These are phyloP conservation scores for Mallotus villosus DNA, from an alignment of 2,797 vertebrate genomes.

Conservation along the genomic window DNA sequence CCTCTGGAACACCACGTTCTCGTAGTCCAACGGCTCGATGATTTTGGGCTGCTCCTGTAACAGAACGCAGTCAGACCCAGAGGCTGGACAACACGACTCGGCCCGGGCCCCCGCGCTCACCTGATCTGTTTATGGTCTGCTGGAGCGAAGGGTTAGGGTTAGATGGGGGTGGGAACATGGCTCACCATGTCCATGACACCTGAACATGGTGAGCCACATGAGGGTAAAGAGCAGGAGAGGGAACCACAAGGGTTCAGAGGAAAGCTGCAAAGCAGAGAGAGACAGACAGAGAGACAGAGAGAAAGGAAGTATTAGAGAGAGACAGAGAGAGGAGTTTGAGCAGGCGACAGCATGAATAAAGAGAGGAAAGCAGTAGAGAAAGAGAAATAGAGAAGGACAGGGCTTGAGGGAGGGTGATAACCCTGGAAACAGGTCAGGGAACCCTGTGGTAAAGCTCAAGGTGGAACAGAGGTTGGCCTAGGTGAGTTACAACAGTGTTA, in stretches of 20 bases:
- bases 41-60: conserved; percentile 92
- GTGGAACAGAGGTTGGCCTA: no score
- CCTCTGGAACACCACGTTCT: conserved; percentile 90
- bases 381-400: neutral
- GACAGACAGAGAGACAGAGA: neutral
- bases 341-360: neutral
- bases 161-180: no score
- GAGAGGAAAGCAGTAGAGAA: neutral
- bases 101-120: neutral
- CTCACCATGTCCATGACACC: no score
- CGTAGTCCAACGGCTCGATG: conserved; percentile 94
- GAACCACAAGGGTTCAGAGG: conserved; percentile 36
- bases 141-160: neutral
- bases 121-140: neutral
- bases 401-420: neutral
- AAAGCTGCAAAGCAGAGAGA: conserved; percentile 6
- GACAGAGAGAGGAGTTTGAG: neutral
- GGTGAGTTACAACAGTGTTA: neutral
- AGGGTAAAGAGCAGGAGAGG: conserved; percentile 18
- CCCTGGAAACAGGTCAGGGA: neutral
- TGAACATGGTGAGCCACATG: neutral
- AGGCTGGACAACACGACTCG: neutral
- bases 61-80: neutral
- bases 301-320: neutral
- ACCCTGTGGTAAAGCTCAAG: neutral